Evolutionary conservation across 2,113 vertebrate species (phyloP), one percentile per base, ranked within the genome.

Genomic region (Rhinopomastus cyanomelas): DNA sequence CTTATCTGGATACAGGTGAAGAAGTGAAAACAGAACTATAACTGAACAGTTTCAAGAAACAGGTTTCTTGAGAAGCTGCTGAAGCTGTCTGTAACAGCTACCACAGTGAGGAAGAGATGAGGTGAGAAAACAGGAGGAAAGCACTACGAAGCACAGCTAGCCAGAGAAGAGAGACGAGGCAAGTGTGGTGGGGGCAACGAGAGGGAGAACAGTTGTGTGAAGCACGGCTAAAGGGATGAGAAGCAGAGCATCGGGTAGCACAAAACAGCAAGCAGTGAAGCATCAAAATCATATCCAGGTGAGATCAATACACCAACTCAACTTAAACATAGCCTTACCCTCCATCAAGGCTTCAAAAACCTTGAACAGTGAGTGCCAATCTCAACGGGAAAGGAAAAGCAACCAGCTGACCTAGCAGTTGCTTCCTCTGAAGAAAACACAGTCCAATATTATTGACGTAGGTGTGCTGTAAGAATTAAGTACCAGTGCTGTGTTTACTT

Each of bases 241-340:
- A 84, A 66, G 7, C 26, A 84, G 37, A 81, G 48, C 30, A 66
- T 14, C 8, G 36, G 71, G 36, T 11, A 39, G 9, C 11, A 9
- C 25, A 81, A 42, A 87, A 62, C 19, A 39, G 56, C 3, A 3
- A 84, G 74, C 42, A 46, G 9, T 6, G 8, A 67, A 25, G 8
- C n/a, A 60, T 15, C 29, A 82, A 76, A 79, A 79, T 76, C 62
- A 72, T 23, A 85, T 26, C 9, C 16, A 82, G 30, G 26, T 36
- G 57, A 68, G 51, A 89, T 82, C 64, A 85, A 36, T 80, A 55
- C 26, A 85, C 32, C 16, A 65, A 5, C 29, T 80, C 76, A 75
- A 34, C 20, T 87, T 81, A 93, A 92, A 90, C 27, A 20, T 53
- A 89, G 55, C 39, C 66, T 87, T 85, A 87, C 21, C 23, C n/a